A percentile compares a stretch with the other conserved stretches of the same genome.
Evolutionary conservation across 2,113 vertebrate genomes (phyloP).

Genomic region (Sander lucioperca): DNA sequence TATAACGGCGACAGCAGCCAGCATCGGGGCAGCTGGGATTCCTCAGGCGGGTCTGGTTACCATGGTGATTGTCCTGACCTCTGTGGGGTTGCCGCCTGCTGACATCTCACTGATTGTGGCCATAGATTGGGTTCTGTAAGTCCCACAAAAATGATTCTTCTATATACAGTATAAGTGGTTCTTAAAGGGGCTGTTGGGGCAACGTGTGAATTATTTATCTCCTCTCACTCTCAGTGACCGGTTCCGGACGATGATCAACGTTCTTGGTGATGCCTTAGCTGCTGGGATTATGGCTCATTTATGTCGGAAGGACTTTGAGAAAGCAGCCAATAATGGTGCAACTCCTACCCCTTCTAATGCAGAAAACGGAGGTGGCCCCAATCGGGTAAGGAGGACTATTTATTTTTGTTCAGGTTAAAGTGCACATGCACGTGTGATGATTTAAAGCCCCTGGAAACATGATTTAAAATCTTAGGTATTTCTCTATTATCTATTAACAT

Average conservation of each 20-base stretch:
- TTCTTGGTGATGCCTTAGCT: conserved; percentile 87
- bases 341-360: background rate
- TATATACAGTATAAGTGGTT: background rate
- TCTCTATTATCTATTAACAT: background rate
- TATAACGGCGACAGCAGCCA: conserved; percentile 84
- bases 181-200: too few relatives aligned
- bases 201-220: background rate
- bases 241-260: conserved; percentile 89
- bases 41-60: conserved; percentile 90
- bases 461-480: background rate
- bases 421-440: background rate
- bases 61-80: conserved; percentile 92
- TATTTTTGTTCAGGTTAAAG: background rate
- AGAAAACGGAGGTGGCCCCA: conserved; percentile 23
- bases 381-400: conserved; percentile 62
- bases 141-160: background rate
- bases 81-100: conserved; percentile 89
- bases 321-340: background rate
- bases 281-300: conserved; percentile 88
- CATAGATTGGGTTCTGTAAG: conserved; percentile 89
- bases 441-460: background rate
- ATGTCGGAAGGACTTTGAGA: conserved; percentile 86
- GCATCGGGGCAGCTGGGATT: conserved; percentile 87
- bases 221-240: conserved; percentile 80
- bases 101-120: conserved; percentile 90